These are phyloP conservation scores for Cataglyphis rosenhaueri DNA, from an alignment of 2,888 invertebrate species.

Conservation along the genomic window DNA sequence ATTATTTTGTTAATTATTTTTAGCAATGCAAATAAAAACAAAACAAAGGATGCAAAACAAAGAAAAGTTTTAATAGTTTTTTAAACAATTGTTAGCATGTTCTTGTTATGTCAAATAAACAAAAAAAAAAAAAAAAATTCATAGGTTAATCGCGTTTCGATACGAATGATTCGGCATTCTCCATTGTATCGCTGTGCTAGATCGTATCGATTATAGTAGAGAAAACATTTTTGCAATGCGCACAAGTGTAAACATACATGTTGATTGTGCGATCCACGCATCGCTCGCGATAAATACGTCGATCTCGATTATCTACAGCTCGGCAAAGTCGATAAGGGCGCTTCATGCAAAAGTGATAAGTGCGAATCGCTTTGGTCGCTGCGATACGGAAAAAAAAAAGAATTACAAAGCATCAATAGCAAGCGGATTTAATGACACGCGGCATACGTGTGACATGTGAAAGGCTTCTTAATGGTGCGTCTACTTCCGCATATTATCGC, in stretches of 20 bases:
- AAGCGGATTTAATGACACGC: constrained; percentile 68
- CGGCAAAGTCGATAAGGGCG: constrained; percentile 38
- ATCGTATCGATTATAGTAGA: constrained; percentile 20
- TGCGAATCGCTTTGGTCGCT: constrained; percentile 44
- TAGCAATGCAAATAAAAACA: neutral
- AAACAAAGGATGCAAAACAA: neutral
- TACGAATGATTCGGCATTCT: constrained; percentile 4
- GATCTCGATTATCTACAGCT: constrained; percentile 34
- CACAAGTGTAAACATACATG: constrained; percentile 31
- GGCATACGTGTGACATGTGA: constrained; percentile 67
- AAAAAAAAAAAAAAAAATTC: neutral
- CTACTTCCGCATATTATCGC: constrained; percentile 65
- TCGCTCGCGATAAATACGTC: constrained; percentile 50
- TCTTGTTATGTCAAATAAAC: neutral
- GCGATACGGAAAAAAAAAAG: neutral
- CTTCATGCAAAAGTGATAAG: constrained; percentile 47
- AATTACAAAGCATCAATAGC: constrained; percentile 54
- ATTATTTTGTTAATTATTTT: neutral
- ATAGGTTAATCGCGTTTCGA: neutral
- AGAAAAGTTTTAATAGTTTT: neutral
- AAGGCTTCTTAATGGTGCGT: constrained; percentile 69
- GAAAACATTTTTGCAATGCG: constrained; percentile 23
- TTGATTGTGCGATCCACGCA: constrained; percentile 11
- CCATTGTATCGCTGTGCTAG: neutral
- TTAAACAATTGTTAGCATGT: neutral